phyloP scores from a whole-genome alignment of 1,140 invertebrate genomes.

The Heliconius nattereri region DNA sequence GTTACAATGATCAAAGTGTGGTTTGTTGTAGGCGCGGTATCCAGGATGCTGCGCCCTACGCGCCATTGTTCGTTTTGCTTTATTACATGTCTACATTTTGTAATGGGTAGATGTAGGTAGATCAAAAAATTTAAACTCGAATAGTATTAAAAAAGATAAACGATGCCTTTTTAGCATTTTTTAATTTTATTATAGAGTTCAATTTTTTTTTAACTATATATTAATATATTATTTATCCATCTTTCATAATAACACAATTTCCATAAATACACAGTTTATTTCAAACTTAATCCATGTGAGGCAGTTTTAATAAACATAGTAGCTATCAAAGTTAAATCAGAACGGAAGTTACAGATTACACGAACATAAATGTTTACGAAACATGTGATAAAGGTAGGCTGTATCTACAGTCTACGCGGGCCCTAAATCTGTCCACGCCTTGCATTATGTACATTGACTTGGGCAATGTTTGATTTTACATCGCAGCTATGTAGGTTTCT shows the following conservation, averaged over 20 bases:
- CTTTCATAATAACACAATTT: too few species aligned
- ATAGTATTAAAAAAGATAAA: not conserved
- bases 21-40: not conserved
- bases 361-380: constrained; percentile 26
- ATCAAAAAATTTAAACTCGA: not conserved
- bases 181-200: too few species aligned
- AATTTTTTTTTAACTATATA: too few species aligned
- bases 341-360: constrained; percentile 26
- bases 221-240: too few species aligned
- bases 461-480: not conserved
- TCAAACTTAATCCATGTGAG: constrained; percentile 3
- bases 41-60: not conserved
- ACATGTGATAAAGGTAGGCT: constrained; percentile 10
- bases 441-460: constrained; percentile 5
- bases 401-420: constrained; percentile 7
- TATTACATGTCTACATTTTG: not conserved
- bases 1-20: not conserved
- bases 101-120: not conserved
- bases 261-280: not conserved
- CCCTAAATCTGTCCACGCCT: constrained; percentile 25
- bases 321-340: constrained; percentile 8
- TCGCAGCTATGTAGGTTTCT: not conserved
- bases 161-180: too few species aligned
- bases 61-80: constrained; percentile 1
- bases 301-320: constrained; percentile 17